Conservation (phyloP, 2,113 vertebrate genomes). For the Cyprinus carpio region DNA sequence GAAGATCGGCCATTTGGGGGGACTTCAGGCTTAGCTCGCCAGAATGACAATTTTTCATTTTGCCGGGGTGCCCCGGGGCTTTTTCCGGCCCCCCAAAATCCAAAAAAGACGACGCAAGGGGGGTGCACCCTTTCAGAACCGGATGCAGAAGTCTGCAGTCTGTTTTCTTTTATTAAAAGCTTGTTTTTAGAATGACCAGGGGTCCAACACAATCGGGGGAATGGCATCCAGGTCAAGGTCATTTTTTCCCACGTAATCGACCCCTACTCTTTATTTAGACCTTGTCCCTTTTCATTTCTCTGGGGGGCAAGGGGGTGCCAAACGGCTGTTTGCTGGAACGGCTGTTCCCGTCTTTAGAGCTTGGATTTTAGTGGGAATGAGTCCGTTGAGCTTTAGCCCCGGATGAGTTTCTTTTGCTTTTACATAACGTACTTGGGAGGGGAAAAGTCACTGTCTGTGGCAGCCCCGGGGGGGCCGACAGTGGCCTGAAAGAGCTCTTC, state of each 20-base stretch:
- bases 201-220: background rate
- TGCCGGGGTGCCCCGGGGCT: background rate
- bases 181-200: background rate
- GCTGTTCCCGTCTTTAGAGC: background rate
- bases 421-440: background rate
- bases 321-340: background rate
- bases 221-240: background rate
- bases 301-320: background rate
- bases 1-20: background rate
- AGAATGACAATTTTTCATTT: background rate
- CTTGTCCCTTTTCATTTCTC: too few species aligned
- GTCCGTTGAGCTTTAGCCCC: background rate
- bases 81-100: background rate
- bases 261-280: background rate
- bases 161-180: background rate
- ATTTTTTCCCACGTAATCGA: background rate
- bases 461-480: too few species aligned
- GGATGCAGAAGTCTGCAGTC: background rate
- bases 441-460: background rate
- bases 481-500: too few species aligned
- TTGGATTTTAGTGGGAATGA: background rate
- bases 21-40: background rate
- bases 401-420: too few species aligned
- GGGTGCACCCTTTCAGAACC: background rate
- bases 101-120: background rate